Conservation (phyloP, 2,113 vertebrate species). For the Enhydra lutris region DNA sequence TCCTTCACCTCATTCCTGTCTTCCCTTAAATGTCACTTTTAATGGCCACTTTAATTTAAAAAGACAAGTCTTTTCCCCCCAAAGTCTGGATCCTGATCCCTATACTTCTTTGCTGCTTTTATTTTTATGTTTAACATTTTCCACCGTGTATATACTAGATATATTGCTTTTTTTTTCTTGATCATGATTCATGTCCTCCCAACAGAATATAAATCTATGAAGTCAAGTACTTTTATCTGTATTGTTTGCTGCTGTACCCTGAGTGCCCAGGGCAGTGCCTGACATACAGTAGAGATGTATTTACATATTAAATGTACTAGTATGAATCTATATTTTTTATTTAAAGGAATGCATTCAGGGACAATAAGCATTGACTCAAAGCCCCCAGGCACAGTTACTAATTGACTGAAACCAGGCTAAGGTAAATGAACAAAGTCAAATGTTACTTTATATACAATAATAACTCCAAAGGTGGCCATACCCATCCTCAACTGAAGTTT, state of each 20-base stretch:
- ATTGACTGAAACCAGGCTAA: not conserved
- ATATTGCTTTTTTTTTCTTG: not conserved
- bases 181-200: not conserved
- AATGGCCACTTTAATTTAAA: not conserved
- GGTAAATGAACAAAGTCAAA: not conserved
- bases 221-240: not conserved
- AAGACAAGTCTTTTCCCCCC: not conserved
- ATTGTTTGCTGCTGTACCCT: not conserved
- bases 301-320: not conserved
- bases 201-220: not conserved
- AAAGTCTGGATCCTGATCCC: rapidly evolving
- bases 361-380: not conserved
- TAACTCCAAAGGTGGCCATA: not conserved
- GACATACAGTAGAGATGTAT: not conserved
- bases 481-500: not conserved
- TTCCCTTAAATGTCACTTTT: not conserved
- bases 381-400: not conserved
- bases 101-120: not conserved
- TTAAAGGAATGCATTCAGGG: not conserved
- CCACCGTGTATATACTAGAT: not conserved
- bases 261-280: not conserved
- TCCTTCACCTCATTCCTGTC: not conserved
- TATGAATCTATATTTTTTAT: not conserved
- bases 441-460: not conserved
- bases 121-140: not conserved